These are phyloP conservation scores for Cerceris ruficornis DNA, from an alignment of 2,888 invertebrate species.

Conservation along the genomic window DNA sequence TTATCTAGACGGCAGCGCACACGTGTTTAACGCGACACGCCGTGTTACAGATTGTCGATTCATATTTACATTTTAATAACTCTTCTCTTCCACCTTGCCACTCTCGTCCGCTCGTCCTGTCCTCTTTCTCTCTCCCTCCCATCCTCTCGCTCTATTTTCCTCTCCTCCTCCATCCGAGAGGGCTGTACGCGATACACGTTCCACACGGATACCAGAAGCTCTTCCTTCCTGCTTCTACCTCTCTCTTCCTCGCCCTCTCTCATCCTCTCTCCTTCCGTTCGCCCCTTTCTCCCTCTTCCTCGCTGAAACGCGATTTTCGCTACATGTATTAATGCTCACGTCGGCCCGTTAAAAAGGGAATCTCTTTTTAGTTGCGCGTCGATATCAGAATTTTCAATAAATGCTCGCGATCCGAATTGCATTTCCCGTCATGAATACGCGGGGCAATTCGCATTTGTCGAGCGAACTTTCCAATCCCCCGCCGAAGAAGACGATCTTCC, in stretches of 20 bases:
- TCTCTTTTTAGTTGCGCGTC: conserved; percentile 16
- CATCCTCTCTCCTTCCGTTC: conserved; percentile 6
- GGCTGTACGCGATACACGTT: conserved; percentile 24
- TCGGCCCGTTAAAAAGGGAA: conserved; percentile 36
- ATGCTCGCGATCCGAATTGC: not conserved
- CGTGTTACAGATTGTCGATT: conserved; percentile 69
- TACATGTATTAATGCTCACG: conserved; percentile 35
- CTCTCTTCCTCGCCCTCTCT: not conserved
- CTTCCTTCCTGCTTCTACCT: conserved; percentile 20
- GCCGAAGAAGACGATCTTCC: too few species aligned
- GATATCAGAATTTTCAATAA: conserved; percentile 2
- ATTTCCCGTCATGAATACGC: not conserved
- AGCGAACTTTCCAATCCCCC: too few species aligned
- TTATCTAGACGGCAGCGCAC: conserved; percentile 56
- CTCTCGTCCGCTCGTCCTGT: conserved; percentile 37
- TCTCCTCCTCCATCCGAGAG: too few species aligned
- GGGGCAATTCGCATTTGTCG: too few species aligned
- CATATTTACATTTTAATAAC: conserved; percentile 75
- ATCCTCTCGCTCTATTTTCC: too few species aligned
- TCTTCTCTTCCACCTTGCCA: conserved; percentile 62
- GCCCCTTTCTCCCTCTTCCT: conserved; percentile 15
- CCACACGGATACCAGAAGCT: conserved; percentile 27
- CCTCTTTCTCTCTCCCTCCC: not conserved
- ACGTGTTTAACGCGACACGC: conserved; percentile 61
- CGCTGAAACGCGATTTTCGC: conserved; percentile 24